Conservation (phyloP, 2,113 vertebrate species). For the Hydrochoerus hydrochaeris region DNA sequence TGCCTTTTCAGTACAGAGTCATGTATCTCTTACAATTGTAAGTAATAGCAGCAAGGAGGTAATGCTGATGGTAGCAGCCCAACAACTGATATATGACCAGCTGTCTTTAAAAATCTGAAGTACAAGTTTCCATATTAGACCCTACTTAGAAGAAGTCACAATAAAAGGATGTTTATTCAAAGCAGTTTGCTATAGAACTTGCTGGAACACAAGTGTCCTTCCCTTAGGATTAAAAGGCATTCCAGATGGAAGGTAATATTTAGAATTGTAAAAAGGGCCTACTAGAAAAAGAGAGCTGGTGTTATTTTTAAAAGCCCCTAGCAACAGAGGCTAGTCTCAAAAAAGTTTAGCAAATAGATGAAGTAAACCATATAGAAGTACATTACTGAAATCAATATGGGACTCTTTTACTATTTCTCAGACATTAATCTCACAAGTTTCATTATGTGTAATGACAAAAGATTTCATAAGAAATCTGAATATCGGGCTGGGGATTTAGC, state of each 20-base stretch:
- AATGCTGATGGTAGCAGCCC: neutral
- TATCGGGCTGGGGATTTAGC: too few relatives aligned
- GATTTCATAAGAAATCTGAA: too few relatives aligned
- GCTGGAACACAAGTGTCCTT: neutral
- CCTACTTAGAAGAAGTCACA: neutral
- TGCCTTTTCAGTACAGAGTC: neutral
- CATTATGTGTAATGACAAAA: neutral
- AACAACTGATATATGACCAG: neutral
- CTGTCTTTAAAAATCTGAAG: neutral
- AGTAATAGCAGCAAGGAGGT: neutral
- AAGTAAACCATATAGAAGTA: neutral
- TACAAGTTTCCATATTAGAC: neutral
- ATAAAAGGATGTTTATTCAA: conserved; percentile 11
- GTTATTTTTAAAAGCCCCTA: neutral
- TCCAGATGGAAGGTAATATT: conserved; percentile 11
- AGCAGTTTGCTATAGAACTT: neutral
- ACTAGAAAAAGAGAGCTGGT: neutral
- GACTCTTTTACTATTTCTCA: neutral
- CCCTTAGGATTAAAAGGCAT: neutral
- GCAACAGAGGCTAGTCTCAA: neutral
- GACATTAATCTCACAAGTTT: neutral
- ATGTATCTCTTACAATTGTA: neutral
- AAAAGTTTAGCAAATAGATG: neutral
- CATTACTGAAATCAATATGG: neutral
- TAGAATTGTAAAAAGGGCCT: neutral